Evolutionary conservation across 2,888 invertebrate species (phyloP), one percentile per base, ranked within the genome.

Genomic region (Morpho achilles): DNA sequence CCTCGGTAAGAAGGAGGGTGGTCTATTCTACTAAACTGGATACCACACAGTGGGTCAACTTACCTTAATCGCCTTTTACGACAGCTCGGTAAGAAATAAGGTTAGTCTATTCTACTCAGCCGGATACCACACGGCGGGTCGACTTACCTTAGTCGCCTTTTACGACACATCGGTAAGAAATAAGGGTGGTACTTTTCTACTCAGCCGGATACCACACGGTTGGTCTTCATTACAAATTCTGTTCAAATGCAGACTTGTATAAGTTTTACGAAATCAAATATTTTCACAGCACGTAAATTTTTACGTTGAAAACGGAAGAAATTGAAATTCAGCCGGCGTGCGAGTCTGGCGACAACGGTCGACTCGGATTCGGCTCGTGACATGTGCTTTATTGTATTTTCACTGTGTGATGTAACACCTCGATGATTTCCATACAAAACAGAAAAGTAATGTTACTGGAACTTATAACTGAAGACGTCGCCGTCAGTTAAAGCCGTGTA

Each of bases 301-400:
- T 75, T 71, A 57, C 69, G 69, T 69, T 61, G 65, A 63, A 69
- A 76, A 67, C 66, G 62, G 71, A 72, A 68, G 23, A 41, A 58
- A 74, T 80, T 80, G 70, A 76, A 75, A 82, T 81, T 79, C 80
- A 75, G 73, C 61, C 62, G 69, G 71, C 71, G 73, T 62, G 56
- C 66, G 41, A 62, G 61, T 59, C 67, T 55, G 59, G 61, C 64
- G 70, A 63, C 71, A 71, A 65, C 68, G 66, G 62, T 32, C 58
- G 50, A 46, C 63, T 68, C 65, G 70, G 72, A 69, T 71, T 71
- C 71, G 68, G 67, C 67, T 48, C 60, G 70, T 70, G 76, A 73
- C 77, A 73, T 72, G 75, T 73, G 70, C 76, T 77, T 69, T 77
- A 79, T 79, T 80, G 77, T 79, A 76, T 80, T 77, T 72, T 69